Percentiles rank a stretch among this genome's conserved stretches.
Evolutionary conservation across 1,140 invertebrate species (phyloP).

Genomic region (Drosophila setifemur): DNA sequence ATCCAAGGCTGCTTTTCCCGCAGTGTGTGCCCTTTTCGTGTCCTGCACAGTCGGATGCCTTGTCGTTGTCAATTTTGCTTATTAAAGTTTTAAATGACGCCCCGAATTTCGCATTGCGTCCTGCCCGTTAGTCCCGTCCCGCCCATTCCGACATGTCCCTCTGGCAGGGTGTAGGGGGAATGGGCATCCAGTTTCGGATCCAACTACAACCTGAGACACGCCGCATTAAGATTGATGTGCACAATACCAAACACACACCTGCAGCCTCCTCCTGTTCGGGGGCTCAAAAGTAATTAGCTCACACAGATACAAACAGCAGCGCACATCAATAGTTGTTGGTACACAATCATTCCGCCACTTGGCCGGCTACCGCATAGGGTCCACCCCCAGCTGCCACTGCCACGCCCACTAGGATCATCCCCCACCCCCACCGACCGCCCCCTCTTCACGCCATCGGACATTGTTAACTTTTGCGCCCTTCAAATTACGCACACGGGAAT

Average conservation of each 20-base stretch:
- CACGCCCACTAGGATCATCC: too few species aligned
- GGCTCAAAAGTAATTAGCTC: conserved; percentile 72
- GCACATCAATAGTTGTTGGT: conserved; percentile 66
- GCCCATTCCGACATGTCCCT: conserved; percentile 60
- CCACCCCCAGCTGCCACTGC: neutral
- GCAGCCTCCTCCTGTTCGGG: conserved; percentile 7
- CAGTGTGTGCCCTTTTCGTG: conserved; percentile 9
- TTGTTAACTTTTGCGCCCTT: conserved; percentile 65
- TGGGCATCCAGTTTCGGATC: neutral
- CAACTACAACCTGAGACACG: conserved; percentile 59
- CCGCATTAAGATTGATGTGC: conserved; percentile 74
- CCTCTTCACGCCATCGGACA: conserved; percentile 9
- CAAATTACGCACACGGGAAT: conserved; percentile 79
- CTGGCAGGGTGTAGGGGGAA: neutral
- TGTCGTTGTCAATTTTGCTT: conserved; percentile 75
- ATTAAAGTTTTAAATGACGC: conserved; percentile 80
- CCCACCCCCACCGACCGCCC: neutral
- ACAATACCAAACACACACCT: conserved; percentile 33
- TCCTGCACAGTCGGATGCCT: conserved; percentile 20
- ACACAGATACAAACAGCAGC: conserved; percentile 8
- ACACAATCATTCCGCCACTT: conserved; percentile 21
- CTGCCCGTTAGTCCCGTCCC: neutral
- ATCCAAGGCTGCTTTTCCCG: neutral
- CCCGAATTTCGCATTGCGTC: conserved; percentile 71
- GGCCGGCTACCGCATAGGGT: neutral